Evolutionary conservation across 1,140 invertebrate genomes (phyloP).

Genomic region (Littorina saxatilis): DNA sequence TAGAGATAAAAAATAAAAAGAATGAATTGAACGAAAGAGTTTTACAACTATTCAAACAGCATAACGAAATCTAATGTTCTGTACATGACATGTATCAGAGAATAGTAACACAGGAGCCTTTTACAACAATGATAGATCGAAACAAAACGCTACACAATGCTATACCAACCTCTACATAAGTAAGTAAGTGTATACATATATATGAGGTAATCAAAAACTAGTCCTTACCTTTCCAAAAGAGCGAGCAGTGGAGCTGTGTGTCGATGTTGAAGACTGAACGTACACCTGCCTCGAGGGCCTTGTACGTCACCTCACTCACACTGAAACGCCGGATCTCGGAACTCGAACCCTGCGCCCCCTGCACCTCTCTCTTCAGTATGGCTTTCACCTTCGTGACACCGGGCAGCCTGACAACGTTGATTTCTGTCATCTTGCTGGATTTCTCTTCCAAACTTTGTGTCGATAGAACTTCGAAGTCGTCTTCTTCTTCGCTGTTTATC

Average conservation of each 20-base stretch:
- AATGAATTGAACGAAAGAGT: no score
- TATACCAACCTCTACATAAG: no score
- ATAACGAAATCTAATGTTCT: no score
- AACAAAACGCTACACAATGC: no score
- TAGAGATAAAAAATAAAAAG: no score
- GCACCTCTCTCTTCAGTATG: neutral
- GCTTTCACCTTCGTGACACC: conserved; percentile 11
- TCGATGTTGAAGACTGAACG: neutral
- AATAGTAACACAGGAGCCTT: no score
- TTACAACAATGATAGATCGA: no score
- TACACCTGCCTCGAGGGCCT: neutral
- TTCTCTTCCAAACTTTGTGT: neutral
- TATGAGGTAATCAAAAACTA: no score
- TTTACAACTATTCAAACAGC: no score
- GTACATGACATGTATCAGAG: no score
- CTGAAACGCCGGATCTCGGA: neutral
- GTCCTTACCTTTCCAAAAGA: conserved; percentile 6
- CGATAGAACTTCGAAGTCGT: neutral
- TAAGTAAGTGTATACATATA: no score
- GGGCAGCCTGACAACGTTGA: neutral
- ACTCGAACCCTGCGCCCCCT: neutral
- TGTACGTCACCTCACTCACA: neutral
- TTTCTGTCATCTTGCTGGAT: neutral
- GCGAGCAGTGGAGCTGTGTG: neutral
- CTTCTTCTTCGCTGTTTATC: neutral